Base-by-base conservation (phyloP, 2,888 invertebrate genomes). In the Pristionchus japonicus region DNA sequence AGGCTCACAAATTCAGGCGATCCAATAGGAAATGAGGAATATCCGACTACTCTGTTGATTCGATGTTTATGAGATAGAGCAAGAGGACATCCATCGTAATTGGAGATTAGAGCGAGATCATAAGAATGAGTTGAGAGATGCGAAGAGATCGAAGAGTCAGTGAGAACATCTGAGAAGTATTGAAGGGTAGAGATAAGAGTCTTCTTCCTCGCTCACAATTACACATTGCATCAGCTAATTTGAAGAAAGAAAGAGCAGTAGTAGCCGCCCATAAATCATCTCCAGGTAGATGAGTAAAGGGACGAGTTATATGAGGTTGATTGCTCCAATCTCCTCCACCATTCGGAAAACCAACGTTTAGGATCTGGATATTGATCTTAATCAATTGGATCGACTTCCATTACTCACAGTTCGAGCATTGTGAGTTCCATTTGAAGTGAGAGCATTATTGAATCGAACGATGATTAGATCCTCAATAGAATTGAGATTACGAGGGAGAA, bases 31-130 rank as follows among this genome's bases (percentile, higher is more conserved):
- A 86, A 52, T 0, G 86, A 43, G 7, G 86, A 86, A 47, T 47
- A 86, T 15, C 64, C 52, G 47, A 86, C 31, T 17, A 86, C 86
- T 67, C 47, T 23, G 1, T 64, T 67, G 67, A 86, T 86, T 49
- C 86, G 67, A 37, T 86, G 40, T 31, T 31, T 13, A 52, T 86
- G 86, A 40, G 86, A 23, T 9, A 77, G 43, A 0, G 40, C 77
- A 20, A 77, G 27, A 13, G 77, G 77, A 20, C 77, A 77, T 9
- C 43, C n/a, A 13, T 77, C 77, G 17, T 43, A 77, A 3, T 13
- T 43, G 23, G 9, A 27, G 15, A 77, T 47, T 13, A 77, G 40
- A 0, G 34, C 82, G 23, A 82, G 37, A 9, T 57, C 82, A 34
- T 82, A 82, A n/a, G 34, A 37, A 3, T 20, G n/a, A 0, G 52